Evolutionary conservation across 2,888 invertebrate genomes (phyloP), one percentile per base, ranked within the genome.

Genomic region (Drosophila hamatofila): DNA sequence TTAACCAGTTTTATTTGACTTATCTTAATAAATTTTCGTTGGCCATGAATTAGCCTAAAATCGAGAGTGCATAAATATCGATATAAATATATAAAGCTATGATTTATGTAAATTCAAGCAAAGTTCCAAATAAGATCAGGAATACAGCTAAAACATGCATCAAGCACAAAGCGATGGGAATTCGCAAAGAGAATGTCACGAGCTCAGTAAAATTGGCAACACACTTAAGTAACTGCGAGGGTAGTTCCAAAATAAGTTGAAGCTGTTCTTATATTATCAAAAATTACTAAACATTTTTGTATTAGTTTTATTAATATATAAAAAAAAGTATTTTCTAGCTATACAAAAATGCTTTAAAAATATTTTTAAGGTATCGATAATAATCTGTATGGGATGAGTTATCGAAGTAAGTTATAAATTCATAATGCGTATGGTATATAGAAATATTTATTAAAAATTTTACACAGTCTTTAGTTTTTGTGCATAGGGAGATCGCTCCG

Each of bases 21-120:
- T 30, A 27, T 11, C 27, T 18, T 16, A 27, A 57, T 44, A 70
- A 52, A 70, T 75, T 63, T 75, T 25, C 11, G 42, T 9, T 64
- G 25, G 8, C 49, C 37, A 12, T 59, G n/a, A 68, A 68, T 46
- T 25, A 44, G 33, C 27, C 41, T 11, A 60, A 65, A 72, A 56
- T 48, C 46, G 23, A 21, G 51, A 60, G 41, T 56, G 37, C 48
- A 3, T 39, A 49, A 0, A 7, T 12, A 18, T 27, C 5, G n/a
- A 14, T 35, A n/a, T 27, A 48, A 11, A 48, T 49, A 14, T 44
- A 42, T 44, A n/a, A 27, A 21, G 7, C 1, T 12, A 30, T 25
- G 35, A 51, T 30, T 54, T 55, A 46, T 33, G 23, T 14, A 33
- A 57, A 58, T 23, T 16, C 33, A 30, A 58, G 14, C 30, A 23